phyloP scores from a whole-genome alignment of 2,113 vertebrate species.

The Burhinus bistriatus region DNA sequence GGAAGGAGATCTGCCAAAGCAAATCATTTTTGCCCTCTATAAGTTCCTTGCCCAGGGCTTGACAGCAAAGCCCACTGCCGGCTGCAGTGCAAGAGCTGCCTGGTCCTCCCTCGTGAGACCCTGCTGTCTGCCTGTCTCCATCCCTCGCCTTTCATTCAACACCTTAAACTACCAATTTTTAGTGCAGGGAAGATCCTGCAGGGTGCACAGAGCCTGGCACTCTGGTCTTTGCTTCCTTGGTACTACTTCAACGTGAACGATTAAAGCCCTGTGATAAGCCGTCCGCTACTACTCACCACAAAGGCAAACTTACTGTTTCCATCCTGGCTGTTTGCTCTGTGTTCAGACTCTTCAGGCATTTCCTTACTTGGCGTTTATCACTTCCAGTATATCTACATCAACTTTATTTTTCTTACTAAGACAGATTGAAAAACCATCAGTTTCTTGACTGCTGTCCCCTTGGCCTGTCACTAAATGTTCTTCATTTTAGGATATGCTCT shows the following conservation, averaged over 20 bases:
- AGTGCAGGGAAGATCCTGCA: not conserved
- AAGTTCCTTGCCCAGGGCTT: not conserved
- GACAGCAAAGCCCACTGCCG: not conserved
- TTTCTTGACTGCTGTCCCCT: not conserved
- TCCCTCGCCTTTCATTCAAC: not conserved
- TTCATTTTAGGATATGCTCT: not conserved
- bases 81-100: not conserved
- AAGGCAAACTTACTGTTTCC: not conserved
- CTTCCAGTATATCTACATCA: not conserved
- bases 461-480: constrained; percentile 14
- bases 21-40: not conserved
- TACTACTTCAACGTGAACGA: not conserved
- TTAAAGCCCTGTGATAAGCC: not conserved
- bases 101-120: not conserved
- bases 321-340: not conserved
- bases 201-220: not conserved
- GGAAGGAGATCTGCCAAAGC: not conserved
- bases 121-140: not conserved
- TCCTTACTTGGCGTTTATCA: not conserved
- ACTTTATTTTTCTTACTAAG: not conserved
- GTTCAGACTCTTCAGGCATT: not conserved
- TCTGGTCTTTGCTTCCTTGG: not conserved
- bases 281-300: not conserved
- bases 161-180: not conserved
- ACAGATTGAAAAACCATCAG: not conserved